A percentile compares a stretch with the other conserved stretches of the same genome.
phyloP scores from a whole-genome alignment of 2,888 invertebrate genomes.

The Disparrhopalites patrizii region DNA sequence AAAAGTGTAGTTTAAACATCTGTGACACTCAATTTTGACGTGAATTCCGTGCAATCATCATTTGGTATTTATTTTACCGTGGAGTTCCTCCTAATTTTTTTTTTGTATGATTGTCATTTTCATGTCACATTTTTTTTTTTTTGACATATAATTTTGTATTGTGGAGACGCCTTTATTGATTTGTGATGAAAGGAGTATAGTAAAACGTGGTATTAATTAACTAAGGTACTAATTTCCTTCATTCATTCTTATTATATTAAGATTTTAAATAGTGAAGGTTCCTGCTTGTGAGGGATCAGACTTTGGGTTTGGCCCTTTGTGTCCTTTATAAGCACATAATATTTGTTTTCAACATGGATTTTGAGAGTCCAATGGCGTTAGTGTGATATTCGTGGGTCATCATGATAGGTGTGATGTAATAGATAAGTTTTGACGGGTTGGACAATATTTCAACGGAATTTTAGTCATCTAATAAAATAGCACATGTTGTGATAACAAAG shows the following conservation, averaged over 20 bases:
- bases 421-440: too few species aligned
- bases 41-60: neutral
- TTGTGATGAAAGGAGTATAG: constrained; percentile 12
- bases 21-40: neutral
- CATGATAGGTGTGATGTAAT: too few species aligned
- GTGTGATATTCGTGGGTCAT: too few species aligned
- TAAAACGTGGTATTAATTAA: neutral
- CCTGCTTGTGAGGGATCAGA: too few species aligned
- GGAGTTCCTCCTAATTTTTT: neutral
- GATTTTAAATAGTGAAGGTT: too few species aligned
- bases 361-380: too few species aligned
- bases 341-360: too few species aligned
- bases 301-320: too few species aligned
- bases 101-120: neutral
- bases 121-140: constrained; percentile 1
- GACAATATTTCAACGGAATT: too few species aligned
- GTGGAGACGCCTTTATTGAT: constrained; percentile 20
- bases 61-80: neutral
- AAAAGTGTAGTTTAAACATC: neutral
- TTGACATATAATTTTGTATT: constrained; percentile 4
- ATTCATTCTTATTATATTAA: neutral
- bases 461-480: too few species aligned
- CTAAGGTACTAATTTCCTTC: neutral
- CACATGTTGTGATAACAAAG: too few species aligned
- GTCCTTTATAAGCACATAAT: too few species aligned